These are phyloP conservation scores for Siphonodentalium dalli DNA, from an alignment of 2,888 invertebrate genomes.

Conservation along the genomic window DNA sequence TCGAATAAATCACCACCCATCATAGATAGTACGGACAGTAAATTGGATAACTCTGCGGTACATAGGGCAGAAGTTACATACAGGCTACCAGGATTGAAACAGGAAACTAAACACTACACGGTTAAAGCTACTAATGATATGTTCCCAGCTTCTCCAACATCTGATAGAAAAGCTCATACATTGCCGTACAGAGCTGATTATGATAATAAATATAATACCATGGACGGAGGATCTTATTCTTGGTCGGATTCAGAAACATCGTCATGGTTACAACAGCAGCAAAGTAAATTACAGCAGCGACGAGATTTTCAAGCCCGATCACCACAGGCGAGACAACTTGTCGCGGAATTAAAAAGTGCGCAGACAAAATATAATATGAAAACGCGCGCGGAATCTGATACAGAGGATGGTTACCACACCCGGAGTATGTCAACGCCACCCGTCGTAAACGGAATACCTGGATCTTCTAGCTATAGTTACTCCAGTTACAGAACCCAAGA, in stretches of 20 bases:
- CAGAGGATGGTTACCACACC: too few species aligned
- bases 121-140: slow-evolving; percentile 40
- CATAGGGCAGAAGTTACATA: slow-evolving; percentile 52
- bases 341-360: slow-evolving; percentile 70
- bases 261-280: slow-evolving; percentile 63
- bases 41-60: slow-evolving; percentile 42
- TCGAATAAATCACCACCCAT: slow-evolving; percentile 45
- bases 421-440: slow-evolving; percentile 20
- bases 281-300: slow-evolving; percentile 52
- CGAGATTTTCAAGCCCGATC: slow-evolving; percentile 46
- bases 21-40: slow-evolving; percentile 40
- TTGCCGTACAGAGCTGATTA: slow-evolving; percentile 55
- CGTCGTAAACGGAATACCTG: slow-evolving; percentile 42
- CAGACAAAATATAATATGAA: slow-evolving; percentile 67
- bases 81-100: slow-evolving; percentile 43
- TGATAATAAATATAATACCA: slow-evolving; percentile 39
- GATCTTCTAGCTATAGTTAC: slow-evolving; percentile 36
- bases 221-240: slow-evolving; percentile 31
- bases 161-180: slow-evolving; percentile 35
- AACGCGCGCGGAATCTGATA: slow-evolving; percentile 70
- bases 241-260: slow-evolving; percentile 34
- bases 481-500: slow-evolving; percentile 9
- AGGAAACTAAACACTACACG: slow-evolving; percentile 46
- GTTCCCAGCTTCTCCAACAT: slow-evolving; percentile 22
- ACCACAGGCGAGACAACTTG: slow-evolving; percentile 78